Evolutionary conservation across 1,140 invertebrate species (phyloP).

Genomic region (Macrobrachium nipponense): DNA sequence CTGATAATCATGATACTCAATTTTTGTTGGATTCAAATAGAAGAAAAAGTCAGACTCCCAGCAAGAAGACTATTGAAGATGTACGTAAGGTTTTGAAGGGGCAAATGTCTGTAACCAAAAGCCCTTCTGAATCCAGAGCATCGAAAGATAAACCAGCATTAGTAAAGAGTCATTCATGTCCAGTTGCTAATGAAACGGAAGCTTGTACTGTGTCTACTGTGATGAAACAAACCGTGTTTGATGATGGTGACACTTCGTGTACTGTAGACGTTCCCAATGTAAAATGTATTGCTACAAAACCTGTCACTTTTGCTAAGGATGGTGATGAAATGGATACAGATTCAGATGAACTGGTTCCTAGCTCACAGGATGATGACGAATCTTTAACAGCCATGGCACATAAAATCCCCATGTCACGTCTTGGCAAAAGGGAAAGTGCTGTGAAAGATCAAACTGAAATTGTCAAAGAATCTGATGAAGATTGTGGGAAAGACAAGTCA

Average conservation of each 20-base stretch:
- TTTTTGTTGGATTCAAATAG: background rate
- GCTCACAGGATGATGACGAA: slow-evolving; percentile 32
- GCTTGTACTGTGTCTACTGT: too few relatives aligned
- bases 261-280: background rate
- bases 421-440: background rate
- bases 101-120: background rate
- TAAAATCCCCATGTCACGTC: background rate
- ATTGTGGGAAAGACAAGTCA: too few relatives aligned
- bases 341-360: slow-evolving; percentile 54
- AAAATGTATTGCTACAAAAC: slow-evolving; percentile 25
- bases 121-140: too few relatives aligned
- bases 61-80: slow-evolving; percentile 40
- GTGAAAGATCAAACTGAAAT: too few relatives aligned
- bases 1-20: background rate
- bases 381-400: background rate
- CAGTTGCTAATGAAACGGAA: too few relatives aligned
- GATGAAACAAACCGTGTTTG: too few relatives aligned
- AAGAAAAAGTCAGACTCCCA: slow-evolving; percentile 30
- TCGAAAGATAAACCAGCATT: too few relatives aligned
- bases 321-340: slow-evolving; percentile 14
- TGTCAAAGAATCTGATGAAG: too few relatives aligned
- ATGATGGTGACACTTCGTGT: too few relatives aligned
- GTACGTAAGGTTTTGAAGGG: slow-evolving; percentile 42
- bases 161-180: too few relatives aligned
- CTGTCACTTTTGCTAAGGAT: background rate